Evolutionary conservation across 2,797 vertebrate species (phyloP), one percentile per base, ranked within the genome.

Genomic region (Lemur catta): DNA sequence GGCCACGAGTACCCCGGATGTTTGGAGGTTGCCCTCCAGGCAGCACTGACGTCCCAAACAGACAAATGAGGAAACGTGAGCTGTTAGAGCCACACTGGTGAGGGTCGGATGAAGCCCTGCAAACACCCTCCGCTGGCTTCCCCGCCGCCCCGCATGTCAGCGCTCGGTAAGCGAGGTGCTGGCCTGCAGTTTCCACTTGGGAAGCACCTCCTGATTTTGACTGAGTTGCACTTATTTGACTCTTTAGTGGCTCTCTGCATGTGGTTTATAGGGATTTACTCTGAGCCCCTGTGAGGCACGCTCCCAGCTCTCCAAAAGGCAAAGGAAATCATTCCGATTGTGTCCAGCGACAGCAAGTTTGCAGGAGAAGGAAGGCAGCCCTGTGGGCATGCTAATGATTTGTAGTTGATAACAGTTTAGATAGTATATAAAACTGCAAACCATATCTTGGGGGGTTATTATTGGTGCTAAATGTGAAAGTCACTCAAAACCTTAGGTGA

Each of bases 281-380:
- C 52, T 10, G 72, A 91, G 91, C 3, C 38, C 46, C 55, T 65
- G 33, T n/a, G 48, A 93, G 81, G 71, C 84, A 85, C 1, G 9
- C n/a, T 26, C 80, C 38, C 22, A 38, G 91, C 22, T 57, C 89
- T 95, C 93, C 74, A 79, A 93, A 96, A 95, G 33, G 20, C 50
- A 85, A 86, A 93, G 59, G 61, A 96, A 95, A 91, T 71, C 80
- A 63, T 92, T 89, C 26, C 28, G 55, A 71, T 33, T 90, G 69
- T 81, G 46, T 35, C 72, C 52, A 65, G n/a, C 28, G 33, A 41
- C 5, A 48, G 91, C 28, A 74, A 28, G 9, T 78, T 88, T 78
- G 79, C 75, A 30, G 87, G 80, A 79, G 35, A 59, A 74, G 14
- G 52, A 76, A 80, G 93, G 63, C 55, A 57, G 80, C 59, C 94